phyloP scores from a whole-genome alignment of 2,888 invertebrate species.

The Lomographa bimaculata region DNA sequence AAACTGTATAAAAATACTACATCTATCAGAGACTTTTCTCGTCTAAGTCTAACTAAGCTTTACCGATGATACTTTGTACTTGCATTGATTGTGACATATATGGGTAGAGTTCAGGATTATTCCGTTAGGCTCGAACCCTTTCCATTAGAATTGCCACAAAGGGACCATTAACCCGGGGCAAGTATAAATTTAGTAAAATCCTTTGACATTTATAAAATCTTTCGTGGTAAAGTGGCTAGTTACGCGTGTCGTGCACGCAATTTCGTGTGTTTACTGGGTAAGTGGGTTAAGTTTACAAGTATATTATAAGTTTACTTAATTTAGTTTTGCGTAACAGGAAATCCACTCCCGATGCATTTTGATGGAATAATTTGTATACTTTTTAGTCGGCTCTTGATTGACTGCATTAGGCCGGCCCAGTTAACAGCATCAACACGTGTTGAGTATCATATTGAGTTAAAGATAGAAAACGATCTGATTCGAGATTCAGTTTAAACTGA shows the following conservation, averaged over 20 bases:
- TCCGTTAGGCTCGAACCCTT: slow-evolving; percentile 48
- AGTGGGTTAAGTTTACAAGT: slow-evolving; percentile 24
- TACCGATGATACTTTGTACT: slow-evolving; percentile 43
- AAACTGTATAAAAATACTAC: slow-evolving; percentile 3
- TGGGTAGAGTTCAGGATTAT: slow-evolving; percentile 48
- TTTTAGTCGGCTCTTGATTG: slow-evolving; percentile 60
- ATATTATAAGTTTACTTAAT: slow-evolving; percentile 22
- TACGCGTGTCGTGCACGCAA: slow-evolving; percentile 27
- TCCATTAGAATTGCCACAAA: slow-evolving; percentile 52
- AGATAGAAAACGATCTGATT: slow-evolving; percentile 34
- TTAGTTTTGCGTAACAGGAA: slow-evolving; percentile 30
- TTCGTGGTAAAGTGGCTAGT: slow-evolving; percentile 28
- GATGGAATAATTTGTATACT: slow-evolving; percentile 54
- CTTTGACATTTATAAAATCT: slow-evolving; percentile 42
- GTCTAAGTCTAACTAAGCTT: slow-evolving; percentile 33
- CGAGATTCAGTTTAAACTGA: slow-evolving; percentile 28
- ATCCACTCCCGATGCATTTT: slow-evolving; percentile 23
- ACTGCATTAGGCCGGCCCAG: slow-evolving; percentile 62
- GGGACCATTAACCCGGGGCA: slow-evolving; percentile 53
- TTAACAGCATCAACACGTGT: slow-evolving; percentile 61
- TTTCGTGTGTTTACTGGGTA: slow-evolving; percentile 24
- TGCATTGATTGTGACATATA: slow-evolving; percentile 59
- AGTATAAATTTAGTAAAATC: slow-evolving; percentile 52
- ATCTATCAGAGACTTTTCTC: slow-evolving; percentile 19
- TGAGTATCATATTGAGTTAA: slow-evolving; percentile 43